These are phyloP conservation scores for Mormyrus iriodes DNA, from an alignment of 2,113 vertebrate species.

Conservation along the genomic window DNA sequence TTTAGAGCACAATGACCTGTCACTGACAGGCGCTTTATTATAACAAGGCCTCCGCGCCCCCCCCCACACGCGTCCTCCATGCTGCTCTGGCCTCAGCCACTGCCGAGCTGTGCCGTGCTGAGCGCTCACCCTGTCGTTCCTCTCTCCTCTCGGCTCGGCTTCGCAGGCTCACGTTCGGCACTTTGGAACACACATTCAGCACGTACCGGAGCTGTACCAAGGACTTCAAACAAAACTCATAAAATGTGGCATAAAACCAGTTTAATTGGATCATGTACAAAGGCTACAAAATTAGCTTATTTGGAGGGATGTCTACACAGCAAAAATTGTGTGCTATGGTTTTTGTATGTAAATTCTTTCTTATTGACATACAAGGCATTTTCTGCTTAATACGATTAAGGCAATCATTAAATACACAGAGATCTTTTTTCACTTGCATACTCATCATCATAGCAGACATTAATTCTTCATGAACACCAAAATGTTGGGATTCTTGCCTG, in stretches of 20 bases:
- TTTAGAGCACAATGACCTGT: conserved; percentile 37
- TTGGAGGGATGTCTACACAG: neutral
- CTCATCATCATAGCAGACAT: neutral
- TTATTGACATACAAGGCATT: neutral
- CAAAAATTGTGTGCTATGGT: neutral
- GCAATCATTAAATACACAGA: neutral
- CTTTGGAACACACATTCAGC: neutral
- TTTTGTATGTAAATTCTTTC: neutral
- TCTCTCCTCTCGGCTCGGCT: neutral
- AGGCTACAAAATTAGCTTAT: neutral
- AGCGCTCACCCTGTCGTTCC: neutral
- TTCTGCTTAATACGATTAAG: neutral
- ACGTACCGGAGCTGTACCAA: neutral
- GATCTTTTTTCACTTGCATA: neutral
- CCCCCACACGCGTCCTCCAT: neutral
- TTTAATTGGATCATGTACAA: neutral
- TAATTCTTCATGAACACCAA: neutral
- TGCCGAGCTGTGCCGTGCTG: too few species aligned
- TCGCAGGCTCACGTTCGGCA: neutral
- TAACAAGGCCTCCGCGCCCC: neutral
- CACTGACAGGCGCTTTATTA: conserved; percentile 27
- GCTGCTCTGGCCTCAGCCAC: neutral
- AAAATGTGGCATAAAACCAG: neutral
- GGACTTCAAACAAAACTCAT: neutral
- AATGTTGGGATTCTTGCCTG: neutral